A percentile compares a stretch with the other conserved stretches of the same genome.
These are phyloP conservation scores for Platorchestia sp. DNA, from an alignment of 1,140 invertebrate genomes.

Conservation along the genomic window DNA sequence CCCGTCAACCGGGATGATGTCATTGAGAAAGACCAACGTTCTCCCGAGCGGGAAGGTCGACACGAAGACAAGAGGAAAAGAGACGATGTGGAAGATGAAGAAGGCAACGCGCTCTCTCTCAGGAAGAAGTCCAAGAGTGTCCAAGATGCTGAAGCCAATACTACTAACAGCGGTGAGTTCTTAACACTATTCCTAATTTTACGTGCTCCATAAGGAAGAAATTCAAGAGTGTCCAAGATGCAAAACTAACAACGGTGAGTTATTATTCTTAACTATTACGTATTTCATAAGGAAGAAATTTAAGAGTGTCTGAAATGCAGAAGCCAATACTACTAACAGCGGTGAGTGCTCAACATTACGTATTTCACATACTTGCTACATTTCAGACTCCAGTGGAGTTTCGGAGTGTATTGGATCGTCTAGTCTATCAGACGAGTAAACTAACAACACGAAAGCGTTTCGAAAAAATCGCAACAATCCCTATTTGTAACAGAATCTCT, in stretches of 20 bases:
- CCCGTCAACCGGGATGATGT: conserved; percentile 57
- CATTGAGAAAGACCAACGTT: background rate
- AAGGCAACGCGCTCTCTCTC: conserved; percentile 42
- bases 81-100: conserved; percentile 62
- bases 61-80: conserved; percentile 64
- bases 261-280: background rate
- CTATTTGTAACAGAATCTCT: no score
- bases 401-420: no score
- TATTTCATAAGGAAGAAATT: conserved; percentile 69
- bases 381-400: no score
- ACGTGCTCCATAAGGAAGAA: conserved; percentile 69
- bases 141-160: conserved; percentile 88
- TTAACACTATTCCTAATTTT: background rate
- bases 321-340: conserved; percentile 89
- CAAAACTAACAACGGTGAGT: conserved; percentile 90
- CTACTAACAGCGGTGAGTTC: conserved; percentile 87
- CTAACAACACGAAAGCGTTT: no score
- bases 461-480: no score
- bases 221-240: conserved; percentile 82
- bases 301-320: conserved; percentile 86
- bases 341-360: conserved; percentile 78
- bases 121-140: conserved; percentile 77
- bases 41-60: conserved; percentile 36
- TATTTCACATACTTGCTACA: no score
- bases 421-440: no score